Base-by-base conservation (phyloP, 2,797 vertebrate species). In the Sebastes hubbsi region DNA sequence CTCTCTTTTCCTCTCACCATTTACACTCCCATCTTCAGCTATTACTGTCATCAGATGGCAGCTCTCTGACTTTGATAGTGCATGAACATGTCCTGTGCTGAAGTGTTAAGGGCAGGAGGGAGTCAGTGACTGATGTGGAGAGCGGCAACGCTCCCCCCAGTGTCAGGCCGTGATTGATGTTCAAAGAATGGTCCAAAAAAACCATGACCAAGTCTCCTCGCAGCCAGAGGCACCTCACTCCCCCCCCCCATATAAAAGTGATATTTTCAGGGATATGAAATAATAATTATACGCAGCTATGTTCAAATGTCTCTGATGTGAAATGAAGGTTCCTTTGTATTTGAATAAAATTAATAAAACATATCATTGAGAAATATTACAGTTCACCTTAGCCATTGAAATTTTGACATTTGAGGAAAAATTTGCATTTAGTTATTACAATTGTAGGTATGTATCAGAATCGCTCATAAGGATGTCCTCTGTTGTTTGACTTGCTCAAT, bases 121-220 rank as follows among this genome's bases (percentile, higher is more conserved):
- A 86, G 80, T 78, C 76, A 75, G 82, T 92, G 92, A 94, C 82
- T 91, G 93, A 94, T 94, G 92, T 84, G 81, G 83, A 89, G 72
- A 86, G 83, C 85, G 77, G 59, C 81, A 60, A 66, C 32, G 6
- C 81, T 83, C 78, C 83, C 86, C 85, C 76, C 86, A 86, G 82
- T 85, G 92, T 92, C 88, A 89, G 82, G 29, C 77, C 18, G 46
- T 94, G 92, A 95, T 85, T 91, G 91, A 96, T 94, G 92, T 91
- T 92, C 69, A 90, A 88, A 91, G 87, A 92, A 91, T 80, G 52
- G 90, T 87, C 86, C 78, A 88, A 91, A 69, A 90, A 95, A 87
- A 65, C 77, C 76, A 68, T 80, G 87, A 90, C 85, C 89, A 90
- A 82, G 67, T 80, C 69, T 49, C 66, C 86, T 75, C 68, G 81